Base-by-base conservation (phyloP, 1,140 invertebrate genomes). In the Colletes latitarsis region DNA sequence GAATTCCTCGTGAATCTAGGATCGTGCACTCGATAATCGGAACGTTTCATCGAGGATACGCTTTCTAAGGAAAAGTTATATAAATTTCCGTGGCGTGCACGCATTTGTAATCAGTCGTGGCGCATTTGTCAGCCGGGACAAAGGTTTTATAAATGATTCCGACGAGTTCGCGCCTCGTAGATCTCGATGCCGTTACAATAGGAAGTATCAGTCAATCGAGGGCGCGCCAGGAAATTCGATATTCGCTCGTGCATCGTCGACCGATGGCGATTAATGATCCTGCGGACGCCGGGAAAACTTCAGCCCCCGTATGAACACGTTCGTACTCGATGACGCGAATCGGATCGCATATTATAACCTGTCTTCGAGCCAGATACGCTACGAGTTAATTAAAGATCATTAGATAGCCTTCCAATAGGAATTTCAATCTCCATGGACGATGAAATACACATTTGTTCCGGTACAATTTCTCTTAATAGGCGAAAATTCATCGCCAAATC, bases 161-260 rank as follows among this genome's bases (percentile, higher is more conserved):
- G 77, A 86, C 70, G 64, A 85, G 84, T 74, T 73, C 79, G 80
- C 84, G 64, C 82, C 81, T 83, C 82, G 81, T 66, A 86, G 86
- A 83, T 82, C 81, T 58, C 82, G 85, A 81, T 67, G 58, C 49
- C 53, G 81, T 72, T 67, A 88, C 84, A 88, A 89, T 88, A 70
- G 83, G n/a, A 67, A 73, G 83, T 87, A 89, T 89, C 88, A 63
- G 81, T 88, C 80, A 83, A 88, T 80, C 82, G 73, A 88, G 81
- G 88, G 83, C 82, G 84, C 86, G 85, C 88, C 88, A 84, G 83
- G 88, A 89, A 89, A 89, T 89, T 88, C 88, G 87, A 89, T 89
- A 88, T 85, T 86, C 63, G 84, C 67, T 72, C 72, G 79, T 64
- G 75, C 71, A 84, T 87, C 76, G 72, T 68, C 75, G 62, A 67